Percentiles rank a stretch among this genome's conserved stretches.
Evolutionary conservation across 2,113 vertebrate genomes (phyloP).

Genomic region (Epinephelus moara): DNA sequence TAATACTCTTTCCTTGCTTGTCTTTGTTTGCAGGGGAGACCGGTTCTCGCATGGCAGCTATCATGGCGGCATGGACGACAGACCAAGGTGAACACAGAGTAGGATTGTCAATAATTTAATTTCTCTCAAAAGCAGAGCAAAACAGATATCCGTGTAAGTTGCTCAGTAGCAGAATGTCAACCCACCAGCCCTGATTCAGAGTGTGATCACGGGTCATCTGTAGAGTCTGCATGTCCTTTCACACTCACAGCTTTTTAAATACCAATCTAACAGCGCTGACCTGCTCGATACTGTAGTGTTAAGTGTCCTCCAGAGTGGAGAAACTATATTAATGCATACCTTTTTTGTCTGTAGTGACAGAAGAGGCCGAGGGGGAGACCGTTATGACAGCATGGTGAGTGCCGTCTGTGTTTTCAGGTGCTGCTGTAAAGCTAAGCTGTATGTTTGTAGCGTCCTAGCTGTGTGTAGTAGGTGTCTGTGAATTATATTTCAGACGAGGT

Average conservation of each 20-base stretch:
- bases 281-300: not conserved
- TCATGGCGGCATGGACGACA: slow-evolving; percentile 83
- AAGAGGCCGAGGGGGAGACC: slow-evolving; percentile 92
- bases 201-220: slow-evolving; percentile 40
- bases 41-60: slow-evolving; percentile 84
- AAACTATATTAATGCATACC: slow-evolving; percentile 20
- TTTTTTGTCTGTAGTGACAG: slow-evolving; percentile 85
- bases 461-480: slow-evolving; percentile 20
- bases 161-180: slow-evolving; percentile 23
- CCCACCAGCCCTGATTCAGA: slow-evolving; percentile 39
- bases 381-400: slow-evolving; percentile 96
- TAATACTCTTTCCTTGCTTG: not conserved
- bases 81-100: slow-evolving; percentile 77
- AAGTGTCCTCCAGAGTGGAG: not conserved
- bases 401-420: slow-evolving; percentile 9
- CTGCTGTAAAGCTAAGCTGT: not conserved
- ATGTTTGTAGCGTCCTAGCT: not conserved
- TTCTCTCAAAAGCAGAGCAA: slow-evolving; percentile 5
- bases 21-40: slow-evolving; percentile 79
- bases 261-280: not conserved
- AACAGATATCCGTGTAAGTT: not conserved
- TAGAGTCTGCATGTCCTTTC: slow-evolving; percentile 21
- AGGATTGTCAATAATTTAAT: not conserved
- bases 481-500: slow-evolving; percentile 36
- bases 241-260: slow-evolving; percentile 19